Percentiles rank a stretch among this genome's conserved stretches.
phyloP scores from a whole-genome alignment of 2,797 vertebrate species.

The Luscinia megarhynchos region DNA sequence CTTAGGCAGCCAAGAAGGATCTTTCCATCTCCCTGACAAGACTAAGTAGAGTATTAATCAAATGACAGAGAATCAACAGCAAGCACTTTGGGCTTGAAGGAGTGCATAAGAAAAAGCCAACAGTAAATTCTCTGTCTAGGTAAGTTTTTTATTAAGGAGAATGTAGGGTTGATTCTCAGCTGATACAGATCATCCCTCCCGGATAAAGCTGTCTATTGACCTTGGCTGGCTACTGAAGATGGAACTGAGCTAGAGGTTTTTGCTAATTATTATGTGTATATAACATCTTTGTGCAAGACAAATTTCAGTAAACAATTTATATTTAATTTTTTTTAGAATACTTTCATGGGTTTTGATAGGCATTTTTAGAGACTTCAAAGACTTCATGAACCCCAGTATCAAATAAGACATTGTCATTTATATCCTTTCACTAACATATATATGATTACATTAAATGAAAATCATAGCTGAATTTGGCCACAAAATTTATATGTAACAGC shows the following conservation, averaged over 20 bases:
- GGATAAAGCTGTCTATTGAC: neutral
- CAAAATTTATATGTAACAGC: neutral
- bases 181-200: neutral
- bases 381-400: neutral
- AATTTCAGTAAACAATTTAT: neutral
- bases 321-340: neutral
- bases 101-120: rapidly evolving
- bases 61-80: neutral
- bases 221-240: neutral
- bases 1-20: neutral
- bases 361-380: neutral
- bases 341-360: rapidly evolving
- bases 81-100: neutral
- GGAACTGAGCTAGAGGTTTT: neutral
- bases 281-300: neutral
- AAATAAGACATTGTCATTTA: neutral
- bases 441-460: neutral
- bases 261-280: neutral
- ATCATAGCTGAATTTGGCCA: neutral
- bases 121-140: neutral
- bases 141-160: neutral
- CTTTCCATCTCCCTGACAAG: neutral
- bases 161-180: neutral
- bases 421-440: rapidly evolving
- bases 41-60: neutral